Base-by-base conservation (phyloP, 2,113 vertebrate species). In the Nibea coibor region DNA sequence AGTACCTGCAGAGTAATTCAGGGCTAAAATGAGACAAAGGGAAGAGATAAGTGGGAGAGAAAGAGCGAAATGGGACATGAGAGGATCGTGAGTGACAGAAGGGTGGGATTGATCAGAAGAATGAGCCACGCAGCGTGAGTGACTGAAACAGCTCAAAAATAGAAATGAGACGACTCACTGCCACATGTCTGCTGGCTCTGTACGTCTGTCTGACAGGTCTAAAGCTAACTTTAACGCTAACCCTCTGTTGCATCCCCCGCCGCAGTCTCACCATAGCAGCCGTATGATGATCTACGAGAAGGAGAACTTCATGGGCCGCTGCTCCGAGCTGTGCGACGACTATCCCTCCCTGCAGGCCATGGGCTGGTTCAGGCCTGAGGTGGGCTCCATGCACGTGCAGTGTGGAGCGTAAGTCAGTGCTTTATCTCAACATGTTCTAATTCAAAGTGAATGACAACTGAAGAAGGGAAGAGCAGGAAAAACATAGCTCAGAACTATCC, bases 261-360 rank as follows among this genome's bases (percentile, higher is more conserved):
- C 31, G 20, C 85, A 95, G 94, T 91, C 94, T 31, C 95, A 95
- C 82, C 87, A 89, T 6, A 93, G 89, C 89, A 94, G 94, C 78
- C 92, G 91, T 5, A 95, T 95, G 93, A 88, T 83, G 83, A 95
- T 95, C 77, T 95, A 88, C 2, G 93, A 95, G 90, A 92, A 10
- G 84, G 93, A 95, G 87, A 95, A 95, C 86, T 95, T 95, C 88
- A 71, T 93, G 92, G 95, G 94, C 26, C 93, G 81, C 73, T 77
- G 72, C 45, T 83, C 86, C 1, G 93, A 95, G 84, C 54, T 95
- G 73, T 92, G 91, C 48, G 94, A 95, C 10, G 94, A 95, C 80
- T 95, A 94, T 86, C 95, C 94, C n/a, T 95, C 94, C 59, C 93
- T 95, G 89, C 92, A 93, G 92, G 94, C 88, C 73, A 95, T 95